These are phyloP conservation scores for Pempheris klunzingeri DNA, from an alignment of 2,797 vertebrate species.

Conservation along the genomic window DNA sequence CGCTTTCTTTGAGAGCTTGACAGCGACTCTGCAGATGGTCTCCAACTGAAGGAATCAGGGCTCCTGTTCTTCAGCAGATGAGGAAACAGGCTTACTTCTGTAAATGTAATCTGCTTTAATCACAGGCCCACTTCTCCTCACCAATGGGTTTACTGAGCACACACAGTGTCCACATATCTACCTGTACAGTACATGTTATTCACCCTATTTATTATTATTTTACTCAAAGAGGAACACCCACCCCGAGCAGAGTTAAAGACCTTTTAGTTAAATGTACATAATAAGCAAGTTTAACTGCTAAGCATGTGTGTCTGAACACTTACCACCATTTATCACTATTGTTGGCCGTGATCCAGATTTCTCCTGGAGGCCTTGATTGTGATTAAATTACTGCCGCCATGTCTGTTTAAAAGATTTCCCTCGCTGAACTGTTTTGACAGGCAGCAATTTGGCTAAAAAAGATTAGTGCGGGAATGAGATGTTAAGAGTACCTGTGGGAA, in stretches of 20 bases:
- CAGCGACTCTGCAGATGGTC: constrained; percentile 29
- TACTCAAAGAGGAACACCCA: background rate
- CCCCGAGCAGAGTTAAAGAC: background rate
- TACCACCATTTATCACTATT: constrained; percentile 44
- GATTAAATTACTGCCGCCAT: constrained; percentile 77
- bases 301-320: constrained; percentile 21
- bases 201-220: too few relatives aligned
- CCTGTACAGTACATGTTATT: background rate
- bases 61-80: constrained; percentile 22
- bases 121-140: background rate
- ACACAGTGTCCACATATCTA: background rate
- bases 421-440: constrained; percentile 81
- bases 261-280: constrained; percentile 13
- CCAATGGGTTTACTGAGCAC: background rate
- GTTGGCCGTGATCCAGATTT: constrained; percentile 66
- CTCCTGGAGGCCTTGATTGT: constrained; percentile 67
- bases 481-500: constrained; percentile 76
- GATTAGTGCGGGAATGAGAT: constrained; percentile 78
- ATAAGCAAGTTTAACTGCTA: constrained; percentile 22
- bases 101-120: constrained; percentile 20
- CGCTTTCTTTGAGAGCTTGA: constrained; percentile 59
- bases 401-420: constrained; percentile 78
- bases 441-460: constrained; percentile 82
- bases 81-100: constrained; percentile 18
- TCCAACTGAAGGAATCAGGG: constrained; percentile 8